A percentile compares a stretch with the other conserved stretches of the same genome.
phyloP scores from a whole-genome alignment of 2,888 invertebrate species.

The Cataglyphis albicans region DNA sequence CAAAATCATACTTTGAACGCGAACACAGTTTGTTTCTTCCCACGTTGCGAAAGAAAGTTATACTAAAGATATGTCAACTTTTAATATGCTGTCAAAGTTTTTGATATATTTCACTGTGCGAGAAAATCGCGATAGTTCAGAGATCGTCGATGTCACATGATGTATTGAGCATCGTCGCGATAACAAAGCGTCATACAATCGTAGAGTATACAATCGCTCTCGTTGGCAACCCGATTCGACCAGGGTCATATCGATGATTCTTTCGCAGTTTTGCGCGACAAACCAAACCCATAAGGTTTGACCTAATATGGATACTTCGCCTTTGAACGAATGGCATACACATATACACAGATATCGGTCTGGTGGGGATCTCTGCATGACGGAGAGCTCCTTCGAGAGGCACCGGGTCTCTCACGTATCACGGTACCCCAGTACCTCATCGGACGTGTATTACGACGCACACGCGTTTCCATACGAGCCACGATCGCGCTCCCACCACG shows the following conservation, averaged over 20 bases:
- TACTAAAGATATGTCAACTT: background rate
- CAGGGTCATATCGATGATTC: conserved; percentile 70
- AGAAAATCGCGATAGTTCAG: background rate
- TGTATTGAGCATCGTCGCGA: background rate
- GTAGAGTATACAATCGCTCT: conserved; percentile 18
- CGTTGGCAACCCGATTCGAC: conserved; percentile 62
- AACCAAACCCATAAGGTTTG: conserved; percentile 85
- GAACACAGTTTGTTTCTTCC: background rate
- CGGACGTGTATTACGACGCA: conserved; percentile 83
- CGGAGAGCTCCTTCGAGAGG: conserved; percentile 79
- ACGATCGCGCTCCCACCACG: conserved; percentile 62
- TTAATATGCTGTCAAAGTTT: background rate
- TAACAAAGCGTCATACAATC: conserved; percentile 27
- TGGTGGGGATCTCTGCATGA: conserved; percentile 79
- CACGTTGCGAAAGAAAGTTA: background rate
- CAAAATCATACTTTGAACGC: background rate
- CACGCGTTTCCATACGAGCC: conserved; percentile 71
- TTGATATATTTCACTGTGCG: background rate
- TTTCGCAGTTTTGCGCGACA: conserved; percentile 79
- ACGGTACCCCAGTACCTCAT: conserved; percentile 82
- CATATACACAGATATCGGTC: conserved; percentile 19
- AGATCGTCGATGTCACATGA: background rate
- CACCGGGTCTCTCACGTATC: conserved; percentile 77
- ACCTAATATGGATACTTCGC: conserved; percentile 85
- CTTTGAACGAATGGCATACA: conserved; percentile 76